Evolutionary conservation across 2,888 invertebrate species (phyloP), one percentile per base, ranked within the genome.

Genomic region (Odontothrips loti): DNA sequence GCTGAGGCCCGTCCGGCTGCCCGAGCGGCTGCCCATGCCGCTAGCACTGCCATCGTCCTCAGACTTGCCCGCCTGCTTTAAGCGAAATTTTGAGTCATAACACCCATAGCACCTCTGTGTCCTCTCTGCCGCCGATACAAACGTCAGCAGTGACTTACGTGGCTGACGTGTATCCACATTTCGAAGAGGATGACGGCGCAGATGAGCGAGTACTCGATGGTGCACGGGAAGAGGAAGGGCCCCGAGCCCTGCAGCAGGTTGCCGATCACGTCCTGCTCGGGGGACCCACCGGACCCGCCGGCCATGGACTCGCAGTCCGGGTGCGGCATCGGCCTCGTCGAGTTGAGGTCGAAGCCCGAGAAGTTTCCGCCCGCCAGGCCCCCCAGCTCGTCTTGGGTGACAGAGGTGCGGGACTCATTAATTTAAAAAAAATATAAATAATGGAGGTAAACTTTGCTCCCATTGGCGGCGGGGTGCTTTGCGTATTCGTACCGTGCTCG

Each of bases 181-280:
- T 96, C 94, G 86, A 93, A 96, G 81, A 95, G 88, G 84, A 96
- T 93, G 48, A 96, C 96, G 43, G 96, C 96, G 85, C 95, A 95
- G 83, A 96, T 95, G 80, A 97, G 90, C 75, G 95, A 95, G 88
- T 96, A 97, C 87, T 97, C 96, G 85, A 97, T 95, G 80, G 93
- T 93, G 86, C 96, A 96, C 0, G 96, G 96, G 86, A 95, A 96
- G 82, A 96, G 90, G 86, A 96, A 96, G 0, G 95, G 95, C 83
- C 93, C 92, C n/a, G 93, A 88, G 85, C 93, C 92, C 85, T 93
- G 92, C 4, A 93, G 89, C 80, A 93, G 86, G n/a, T 90, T 89
- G 9, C 92, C 92, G 92, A 93, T 93, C 80, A 93, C 92, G 84
- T 92, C 91, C 0, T 75, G 23, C 68, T 75, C 68, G 23, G 68